Evolutionary conservation across 1,140 invertebrate species (phyloP).

Genomic region (Hylaeus anthracinus): DNA sequence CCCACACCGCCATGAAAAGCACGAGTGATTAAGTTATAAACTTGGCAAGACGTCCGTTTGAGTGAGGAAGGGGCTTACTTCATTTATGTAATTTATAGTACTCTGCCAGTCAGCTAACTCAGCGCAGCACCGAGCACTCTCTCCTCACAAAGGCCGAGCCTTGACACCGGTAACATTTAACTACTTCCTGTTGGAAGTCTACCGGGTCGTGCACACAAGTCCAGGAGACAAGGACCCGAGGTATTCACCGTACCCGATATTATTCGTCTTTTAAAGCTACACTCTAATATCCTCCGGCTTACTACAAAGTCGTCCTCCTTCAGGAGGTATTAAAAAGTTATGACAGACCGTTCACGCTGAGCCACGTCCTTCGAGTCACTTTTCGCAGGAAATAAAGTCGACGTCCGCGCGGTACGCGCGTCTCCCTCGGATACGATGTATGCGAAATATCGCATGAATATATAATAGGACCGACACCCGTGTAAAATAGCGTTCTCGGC

Average conservation of each 20-base stretch:
- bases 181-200: conserved; percentile 63
- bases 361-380: conserved; percentile 30
- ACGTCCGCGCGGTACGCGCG: too few species aligned
- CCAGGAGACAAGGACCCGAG: conserved; percentile 12
- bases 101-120: conserved; percentile 65
- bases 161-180: conserved; percentile 74
- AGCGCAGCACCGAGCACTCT: conserved; percentile 51
- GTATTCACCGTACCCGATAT: conserved; percentile 50
- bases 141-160: conserved; percentile 63
- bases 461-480: conserved; percentile 33
- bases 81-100: conserved; percentile 78
- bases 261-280: conserved; percentile 47
- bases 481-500: conserved; percentile 3
- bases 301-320: conserved; percentile 48
- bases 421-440: conserved; percentile 12
- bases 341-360: conserved; percentile 21
- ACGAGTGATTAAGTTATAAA: conserved; percentile 74
- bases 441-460: conserved; percentile 46
- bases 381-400: conserved; percentile 34
- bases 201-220: conserved; percentile 49
- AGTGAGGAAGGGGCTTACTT: conserved; percentile 68
- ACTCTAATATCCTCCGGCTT: conserved; percentile 17
- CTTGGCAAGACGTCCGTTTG: conserved; percentile 73
- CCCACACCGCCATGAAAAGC: conserved; percentile 52
- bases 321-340: conserved; percentile 33